A percentile compares a stretch with the other conserved stretches of the same genome.
phyloP scores from a whole-genome alignment of 2,797 vertebrate genomes.

The Scyliorhinus canicula region DNA sequence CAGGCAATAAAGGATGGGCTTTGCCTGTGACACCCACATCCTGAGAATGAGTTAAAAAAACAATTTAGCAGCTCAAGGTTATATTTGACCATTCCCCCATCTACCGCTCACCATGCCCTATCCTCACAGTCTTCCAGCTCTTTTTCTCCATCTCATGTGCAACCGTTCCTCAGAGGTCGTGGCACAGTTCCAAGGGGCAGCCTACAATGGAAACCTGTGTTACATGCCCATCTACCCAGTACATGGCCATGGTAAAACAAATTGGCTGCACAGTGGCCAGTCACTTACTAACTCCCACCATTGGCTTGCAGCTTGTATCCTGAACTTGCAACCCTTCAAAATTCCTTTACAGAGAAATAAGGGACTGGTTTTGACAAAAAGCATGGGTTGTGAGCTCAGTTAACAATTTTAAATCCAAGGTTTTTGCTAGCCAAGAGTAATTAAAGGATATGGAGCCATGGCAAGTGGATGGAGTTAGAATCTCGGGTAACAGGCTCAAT shows the following conservation, averaged over 20 bases:
- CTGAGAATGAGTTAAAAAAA: neutral
- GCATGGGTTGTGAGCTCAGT: neutral
- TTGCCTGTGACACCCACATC: neutral
- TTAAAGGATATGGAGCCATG: neutral
- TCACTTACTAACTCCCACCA: neutral
- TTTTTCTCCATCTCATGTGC: neutral
- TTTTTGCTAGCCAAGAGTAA: neutral
- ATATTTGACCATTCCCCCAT: neutral
- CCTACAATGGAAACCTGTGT: neutral
- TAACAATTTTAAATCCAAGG: neutral
- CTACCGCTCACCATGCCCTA: neutral
- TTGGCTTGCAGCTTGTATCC: neutral
- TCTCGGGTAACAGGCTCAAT: neutral
- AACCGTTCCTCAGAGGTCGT: neutral
- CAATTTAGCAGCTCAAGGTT: neutral
- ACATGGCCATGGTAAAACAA: neutral
- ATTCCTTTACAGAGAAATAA: neutral
- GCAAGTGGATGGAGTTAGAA: neutral
- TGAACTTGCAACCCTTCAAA: neutral
- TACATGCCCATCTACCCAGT: neutral
- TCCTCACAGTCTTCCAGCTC: neutral
- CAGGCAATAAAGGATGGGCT: neutral
- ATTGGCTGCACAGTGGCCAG: neutral
- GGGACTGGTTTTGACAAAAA: neutral
- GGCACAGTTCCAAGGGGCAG: neutral